Conservation (phyloP, 1,140 invertebrate species). For the Battus philenor region DNA sequence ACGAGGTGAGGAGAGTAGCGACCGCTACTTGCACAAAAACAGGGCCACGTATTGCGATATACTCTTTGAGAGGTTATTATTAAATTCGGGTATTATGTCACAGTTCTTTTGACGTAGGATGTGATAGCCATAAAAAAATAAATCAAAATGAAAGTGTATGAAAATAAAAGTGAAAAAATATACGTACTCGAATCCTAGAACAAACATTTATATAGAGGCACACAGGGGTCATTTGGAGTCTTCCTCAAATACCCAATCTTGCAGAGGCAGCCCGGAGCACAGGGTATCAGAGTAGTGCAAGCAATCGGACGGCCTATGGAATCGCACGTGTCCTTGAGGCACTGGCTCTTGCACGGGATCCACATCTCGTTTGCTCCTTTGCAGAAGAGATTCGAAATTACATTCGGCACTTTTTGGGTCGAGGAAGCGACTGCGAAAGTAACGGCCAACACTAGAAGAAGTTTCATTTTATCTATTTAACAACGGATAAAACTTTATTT, state of each 20-base stretch:
- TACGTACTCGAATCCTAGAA: background rate
- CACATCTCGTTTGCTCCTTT: background rate
- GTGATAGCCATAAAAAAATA: background rate
- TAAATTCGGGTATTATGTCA: too few species aligned
- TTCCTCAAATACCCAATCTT: constrained; percentile 4
- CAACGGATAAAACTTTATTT: background rate
- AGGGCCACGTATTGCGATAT: too few species aligned
- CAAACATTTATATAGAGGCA: constrained; percentile 1
- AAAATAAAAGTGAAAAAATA: background rate
- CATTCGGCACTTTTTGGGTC: background rate
- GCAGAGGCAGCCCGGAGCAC: background rate
- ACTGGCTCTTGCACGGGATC: constrained; percentile 7
- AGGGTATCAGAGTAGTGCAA: background rate
- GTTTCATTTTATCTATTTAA: constrained; percentile 10
- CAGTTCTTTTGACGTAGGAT: too few species aligned
- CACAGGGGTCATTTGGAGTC: background rate
- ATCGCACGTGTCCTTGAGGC: background rate
- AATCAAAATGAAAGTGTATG: too few species aligned
- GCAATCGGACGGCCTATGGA: background rate
- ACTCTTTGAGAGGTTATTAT: too few species aligned
- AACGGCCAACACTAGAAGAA: background rate
- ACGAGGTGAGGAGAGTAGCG: too few species aligned
- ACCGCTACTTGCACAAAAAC: too few species aligned
- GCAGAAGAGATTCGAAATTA: too few species aligned
- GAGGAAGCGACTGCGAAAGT: background rate